A percentile compares a stretch with the other conserved stretches of the same genome.
Conservation (phyloP, 2,888 invertebrate species). For the Athetis lepigone region DNA sequence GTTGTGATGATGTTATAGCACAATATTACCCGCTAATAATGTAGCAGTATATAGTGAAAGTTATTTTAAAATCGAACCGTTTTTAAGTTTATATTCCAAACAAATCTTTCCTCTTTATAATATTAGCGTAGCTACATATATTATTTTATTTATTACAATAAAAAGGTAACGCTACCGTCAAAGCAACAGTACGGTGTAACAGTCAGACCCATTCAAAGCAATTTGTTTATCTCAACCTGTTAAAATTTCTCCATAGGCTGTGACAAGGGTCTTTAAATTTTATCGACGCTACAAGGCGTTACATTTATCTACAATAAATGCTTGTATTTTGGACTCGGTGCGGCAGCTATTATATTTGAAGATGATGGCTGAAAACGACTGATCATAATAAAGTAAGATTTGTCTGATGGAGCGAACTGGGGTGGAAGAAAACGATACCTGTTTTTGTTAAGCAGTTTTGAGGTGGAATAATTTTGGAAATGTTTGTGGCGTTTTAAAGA, state of each 20-base stretch:
- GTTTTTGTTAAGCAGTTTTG: neutral
- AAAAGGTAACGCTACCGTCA: too few species aligned
- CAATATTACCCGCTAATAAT: too few species aligned
- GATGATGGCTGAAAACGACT: slow-evolving; percentile 7
- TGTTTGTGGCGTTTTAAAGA: neutral
- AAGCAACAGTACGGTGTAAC: slow-evolving; percentile 51
- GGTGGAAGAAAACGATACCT: neutral
- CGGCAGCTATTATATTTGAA: slow-evolving; percentile 36
- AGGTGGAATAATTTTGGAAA: neutral
- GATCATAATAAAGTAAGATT: slow-evolving; percentile 4
- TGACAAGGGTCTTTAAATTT: slow-evolving; percentile 68
- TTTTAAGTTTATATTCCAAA: too few species aligned
- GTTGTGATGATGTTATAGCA: too few species aligned
- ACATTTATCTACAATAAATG: slow-evolving; percentile 45
- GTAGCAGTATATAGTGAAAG: too few species aligned
- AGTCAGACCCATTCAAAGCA: slow-evolving; percentile 48
- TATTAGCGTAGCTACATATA: too few species aligned
- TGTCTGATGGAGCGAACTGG: neutral
- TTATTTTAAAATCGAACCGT: too few species aligned
- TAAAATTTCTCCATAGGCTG: slow-evolving; percentile 57
- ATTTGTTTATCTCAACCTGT: slow-evolving; percentile 68
- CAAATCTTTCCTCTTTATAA: too few species aligned
- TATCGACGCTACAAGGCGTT: slow-evolving; percentile 62
- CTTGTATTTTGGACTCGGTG: slow-evolving; percentile 21
- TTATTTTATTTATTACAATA: too few species aligned